Conservation (phyloP, 1,140 invertebrate genomes). For the Drosophila orena region DNA sequence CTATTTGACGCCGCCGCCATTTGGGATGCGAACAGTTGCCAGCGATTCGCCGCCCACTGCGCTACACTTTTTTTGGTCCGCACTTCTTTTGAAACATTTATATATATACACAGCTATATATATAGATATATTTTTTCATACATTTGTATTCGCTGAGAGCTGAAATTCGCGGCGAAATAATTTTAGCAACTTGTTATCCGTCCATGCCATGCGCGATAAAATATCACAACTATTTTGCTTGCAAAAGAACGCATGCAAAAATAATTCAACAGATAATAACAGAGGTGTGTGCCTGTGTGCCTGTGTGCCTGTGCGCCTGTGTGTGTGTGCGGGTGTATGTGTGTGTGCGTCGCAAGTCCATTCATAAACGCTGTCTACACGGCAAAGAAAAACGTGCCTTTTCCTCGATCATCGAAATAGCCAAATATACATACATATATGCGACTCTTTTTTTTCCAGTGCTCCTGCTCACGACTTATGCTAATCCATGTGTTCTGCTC, state of each 20-base stretch:
- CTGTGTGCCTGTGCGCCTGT: no score
- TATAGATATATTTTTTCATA: constrained; percentile 1
- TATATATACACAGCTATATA: background rate
- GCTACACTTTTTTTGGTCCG: constrained; percentile 3
- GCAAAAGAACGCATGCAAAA: constrained; percentile 84
- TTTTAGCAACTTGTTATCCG: constrained; percentile 81
- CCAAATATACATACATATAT: background rate
- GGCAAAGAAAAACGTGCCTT: background rate
- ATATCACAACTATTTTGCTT: constrained; percentile 85
- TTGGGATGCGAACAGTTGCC: constrained; percentile 50
- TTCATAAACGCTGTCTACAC: constrained; percentile 12
- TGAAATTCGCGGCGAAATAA: constrained; percentile 83
- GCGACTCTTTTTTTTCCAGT: constrained; percentile 21
- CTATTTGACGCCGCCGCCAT: constrained; percentile 48
- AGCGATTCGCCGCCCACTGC: constrained; percentile 51
- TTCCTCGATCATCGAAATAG: background rate
- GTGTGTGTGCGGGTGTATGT: constrained; percentile 6
- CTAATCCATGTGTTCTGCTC: constrained; percentile 35
- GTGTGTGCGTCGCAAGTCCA: constrained; percentile 1
- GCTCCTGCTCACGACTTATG: background rate
- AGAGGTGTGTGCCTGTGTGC: constrained; percentile 56
- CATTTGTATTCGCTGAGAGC: constrained; percentile 64
- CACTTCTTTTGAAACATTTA: constrained; percentile 13
- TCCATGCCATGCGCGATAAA: constrained; percentile 85
- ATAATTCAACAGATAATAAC: constrained; percentile 82